Evolutionary conservation across 2,113 vertebrate genomes (phyloP).

Genomic region (Sceloporus tristichus): DNA sequence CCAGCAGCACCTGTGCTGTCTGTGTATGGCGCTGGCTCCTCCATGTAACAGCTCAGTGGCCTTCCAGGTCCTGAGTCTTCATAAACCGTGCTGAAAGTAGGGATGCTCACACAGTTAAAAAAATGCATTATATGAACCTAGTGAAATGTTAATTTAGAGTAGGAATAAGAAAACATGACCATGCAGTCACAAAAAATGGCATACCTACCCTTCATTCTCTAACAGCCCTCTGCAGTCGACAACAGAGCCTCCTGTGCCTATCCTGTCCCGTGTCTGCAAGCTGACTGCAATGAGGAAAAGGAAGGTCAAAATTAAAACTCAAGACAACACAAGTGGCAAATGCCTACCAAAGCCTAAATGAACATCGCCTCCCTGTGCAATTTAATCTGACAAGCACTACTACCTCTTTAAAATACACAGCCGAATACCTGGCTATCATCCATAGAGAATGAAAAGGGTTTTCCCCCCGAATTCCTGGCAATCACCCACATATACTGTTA

Average conservation of each 20-base stretch:
- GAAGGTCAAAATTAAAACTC: constrained; percentile 48
- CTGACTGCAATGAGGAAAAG: constrained; percentile 85
- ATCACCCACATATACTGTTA: not conserved
- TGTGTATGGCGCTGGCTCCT: constrained; percentile 93
- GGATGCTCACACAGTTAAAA: constrained; percentile 48
- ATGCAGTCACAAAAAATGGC: not conserved
- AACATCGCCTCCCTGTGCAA: not conserved
- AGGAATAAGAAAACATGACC: too few species aligned
- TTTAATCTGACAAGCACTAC: not conserved
- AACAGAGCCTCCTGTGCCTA: constrained; percentile 93
- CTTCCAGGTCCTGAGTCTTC: constrained; percentile 89
- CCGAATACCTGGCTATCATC: not conserved
- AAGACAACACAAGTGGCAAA: constrained; percentile 15
- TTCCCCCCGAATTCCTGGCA: not conserved
- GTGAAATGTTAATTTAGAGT: constrained; percentile 17
- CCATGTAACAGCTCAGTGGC: constrained; percentile 92
- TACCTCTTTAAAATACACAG: not conserved
- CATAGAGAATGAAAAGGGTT: not conserved
- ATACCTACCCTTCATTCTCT: constrained; percentile 94
- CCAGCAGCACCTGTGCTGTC: constrained; percentile 91
- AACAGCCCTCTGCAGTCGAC: constrained; percentile 96
- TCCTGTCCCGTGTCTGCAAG: constrained; percentile 95
- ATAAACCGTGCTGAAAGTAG: constrained; percentile 86
- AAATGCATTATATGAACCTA: constrained; percentile 30
- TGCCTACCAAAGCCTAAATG: not conserved